Evolutionary conservation across 2,113 vertebrate species (phyloP).

Genomic region (Vicugna pacos): DNA sequence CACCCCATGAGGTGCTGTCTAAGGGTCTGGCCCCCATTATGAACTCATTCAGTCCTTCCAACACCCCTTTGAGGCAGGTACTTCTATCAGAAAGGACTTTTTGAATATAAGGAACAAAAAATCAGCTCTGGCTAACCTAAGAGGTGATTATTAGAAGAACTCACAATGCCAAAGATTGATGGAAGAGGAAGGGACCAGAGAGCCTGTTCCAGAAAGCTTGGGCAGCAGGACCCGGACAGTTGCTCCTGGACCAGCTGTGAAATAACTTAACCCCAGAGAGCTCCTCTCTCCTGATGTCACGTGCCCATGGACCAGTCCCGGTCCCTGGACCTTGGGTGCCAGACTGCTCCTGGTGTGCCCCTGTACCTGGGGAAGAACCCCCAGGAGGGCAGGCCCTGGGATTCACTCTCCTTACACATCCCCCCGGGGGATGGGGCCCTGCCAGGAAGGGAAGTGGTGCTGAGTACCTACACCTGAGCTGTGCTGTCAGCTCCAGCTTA

Average conservation of each 20-base stretch:
- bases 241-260: not conserved
- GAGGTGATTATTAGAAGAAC: not conserved
- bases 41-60: not conserved
- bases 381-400: not conserved
- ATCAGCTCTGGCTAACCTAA: not conserved
- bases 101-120: not conserved
- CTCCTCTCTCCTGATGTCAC: not conserved
- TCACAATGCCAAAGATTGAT: not conserved
- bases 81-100: not conserved
- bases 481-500: not conserved
- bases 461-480: not conserved
- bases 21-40: not conserved
- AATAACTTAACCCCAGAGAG: not conserved
- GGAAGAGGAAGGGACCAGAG: not conserved
- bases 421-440: not conserved
- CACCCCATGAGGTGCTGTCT: fast-evolving
- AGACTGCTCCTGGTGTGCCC: too few relatives aligned
- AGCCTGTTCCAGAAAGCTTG: not conserved
- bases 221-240: fast-evolving
- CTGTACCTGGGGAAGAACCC: fast-evolving
- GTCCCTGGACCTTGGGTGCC: not conserved
- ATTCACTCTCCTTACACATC: not conserved
- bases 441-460: not conserved
- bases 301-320: not conserved
- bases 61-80: not conserved